Base-by-base conservation (phyloP, 1,140 invertebrate species). In the Proctacanthus coquilletti region DNA sequence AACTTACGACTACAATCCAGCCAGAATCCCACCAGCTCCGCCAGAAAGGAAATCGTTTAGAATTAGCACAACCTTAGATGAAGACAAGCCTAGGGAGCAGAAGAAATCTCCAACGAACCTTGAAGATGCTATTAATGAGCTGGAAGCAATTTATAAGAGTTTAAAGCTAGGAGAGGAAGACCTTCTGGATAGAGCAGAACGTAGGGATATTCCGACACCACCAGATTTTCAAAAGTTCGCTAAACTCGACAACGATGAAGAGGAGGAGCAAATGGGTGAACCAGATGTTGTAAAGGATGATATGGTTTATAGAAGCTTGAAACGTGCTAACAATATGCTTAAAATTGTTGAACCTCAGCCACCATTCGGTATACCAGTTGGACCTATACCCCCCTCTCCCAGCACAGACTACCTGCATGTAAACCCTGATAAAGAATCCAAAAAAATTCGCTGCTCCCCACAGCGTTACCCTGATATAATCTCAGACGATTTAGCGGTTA, bases 101-200 rank as follows among this genome's bases (percentile, higher is more conserved):
- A 65, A 36, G 62, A 66, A n/a, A n/a, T n/a, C n/a, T 48, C 80
- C 80, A 1, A 72, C 70, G 14, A 87, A 86, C 59, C 65, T 87
- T 18, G 84, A 89, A 53, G 83, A 89, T 47, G 85, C 84, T 30
- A 62, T 92, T 5, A 77, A 77, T 45, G 87, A 92, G 60, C 57
- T 93, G 20, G 87, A 93, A 64, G 77, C 80, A 11, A 88, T 92
- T 51, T 91, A 88, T 59, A 83, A 85, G 46, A 84, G 79, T 44
- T 62, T 89, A 15, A 71, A 75, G 11, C 62, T 88, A 13, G 78
- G 75, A 2, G 85, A 89, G 51, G 81, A 86, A 47, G 82, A 86
- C 56, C 61, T 84, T 13, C 49, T 84, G 14, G 83, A 87, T 44
- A 62, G 78, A 48, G 76, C 80, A 3, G 78, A 87, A 53, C 67